Evolutionary conservation across 2,888 invertebrate genomes (phyloP).

Genomic region (Chouioia cunea): DNA sequence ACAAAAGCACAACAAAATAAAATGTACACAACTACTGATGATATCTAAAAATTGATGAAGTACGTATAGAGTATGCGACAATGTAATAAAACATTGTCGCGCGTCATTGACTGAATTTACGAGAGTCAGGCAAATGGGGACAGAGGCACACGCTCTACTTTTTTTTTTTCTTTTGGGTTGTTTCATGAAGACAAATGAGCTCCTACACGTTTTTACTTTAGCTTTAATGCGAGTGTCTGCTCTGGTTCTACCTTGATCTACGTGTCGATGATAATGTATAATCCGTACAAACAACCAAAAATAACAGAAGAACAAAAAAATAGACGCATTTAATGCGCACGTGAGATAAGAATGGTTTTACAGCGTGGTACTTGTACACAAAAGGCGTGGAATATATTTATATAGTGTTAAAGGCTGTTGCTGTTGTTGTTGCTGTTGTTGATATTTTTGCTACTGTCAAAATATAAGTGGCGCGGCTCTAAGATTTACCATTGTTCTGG

Average conservation of each 20-base stretch:
- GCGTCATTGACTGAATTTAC: not conserved
- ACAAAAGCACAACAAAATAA: conserved; percentile 4
- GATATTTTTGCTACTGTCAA: not conserved
- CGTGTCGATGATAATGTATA: too few relatives aligned
- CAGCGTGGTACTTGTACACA: conserved; percentile 8
- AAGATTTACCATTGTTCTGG: conserved; percentile 67
- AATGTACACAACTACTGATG: not conserved
- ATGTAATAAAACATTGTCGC: not conserved
- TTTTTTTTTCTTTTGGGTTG: too few relatives aligned
- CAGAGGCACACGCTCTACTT: too few relatives aligned
- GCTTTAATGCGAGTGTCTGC: too few relatives aligned
- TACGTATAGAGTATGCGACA: too few relatives aligned
- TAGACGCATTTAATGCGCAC: not conserved
- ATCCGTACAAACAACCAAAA: too few relatives aligned
- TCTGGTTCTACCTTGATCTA: too few relatives aligned
- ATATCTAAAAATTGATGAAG: too few relatives aligned
- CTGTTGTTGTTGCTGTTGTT: conserved; percentile 8
- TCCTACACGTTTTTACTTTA: too few relatives aligned
- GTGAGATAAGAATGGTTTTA: not conserved
- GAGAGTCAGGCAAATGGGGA: conserved; percentile 28
- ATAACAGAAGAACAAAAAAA: too few relatives aligned
- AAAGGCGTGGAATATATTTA: conserved; percentile 1
- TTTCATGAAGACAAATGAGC: too few relatives aligned
- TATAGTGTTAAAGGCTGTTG: conserved; percentile 21
- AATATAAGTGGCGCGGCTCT: conserved; percentile 10